phyloP scores from a whole-genome alignment of 2,888 invertebrate genomes.

The Timandra comae region DNA sequence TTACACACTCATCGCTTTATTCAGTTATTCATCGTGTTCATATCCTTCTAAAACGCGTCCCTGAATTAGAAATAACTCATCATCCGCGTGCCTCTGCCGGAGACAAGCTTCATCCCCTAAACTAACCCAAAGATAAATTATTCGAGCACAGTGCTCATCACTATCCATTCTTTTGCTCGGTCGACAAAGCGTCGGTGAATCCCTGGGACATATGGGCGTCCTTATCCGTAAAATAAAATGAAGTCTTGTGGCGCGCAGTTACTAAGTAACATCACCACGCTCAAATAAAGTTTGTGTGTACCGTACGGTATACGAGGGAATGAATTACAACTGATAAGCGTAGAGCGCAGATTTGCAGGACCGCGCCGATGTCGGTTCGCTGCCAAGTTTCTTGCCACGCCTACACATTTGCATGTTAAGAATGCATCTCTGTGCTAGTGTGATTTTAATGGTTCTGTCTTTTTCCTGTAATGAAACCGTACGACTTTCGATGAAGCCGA shows the following conservation, averaged over 20 bases:
- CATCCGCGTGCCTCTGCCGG: slow-evolving; percentile 45
- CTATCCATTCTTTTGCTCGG: slow-evolving; percentile 58
- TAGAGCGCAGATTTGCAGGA: slow-evolving; percentile 63
- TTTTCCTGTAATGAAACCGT: slow-evolving; percentile 23
- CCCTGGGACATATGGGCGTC: slow-evolving; percentile 56
- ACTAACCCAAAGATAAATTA: slow-evolving; percentile 68
- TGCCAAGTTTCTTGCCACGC: slow-evolving; percentile 68
- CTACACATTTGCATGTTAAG: slow-evolving; percentile 63
- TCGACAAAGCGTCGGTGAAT: slow-evolving; percentile 61
- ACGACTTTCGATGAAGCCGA: slow-evolving; percentile 9
- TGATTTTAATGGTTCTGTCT: slow-evolving; percentile 31
- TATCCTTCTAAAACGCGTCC: slow-evolving; percentile 51
- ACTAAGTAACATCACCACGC: slow-evolving; percentile 47
- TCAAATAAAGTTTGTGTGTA: slow-evolving; percentile 32
- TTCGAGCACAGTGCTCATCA: slow-evolving; percentile 67
- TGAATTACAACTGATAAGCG: slow-evolving; percentile 72
- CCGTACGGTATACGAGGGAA: slow-evolving; percentile 40
- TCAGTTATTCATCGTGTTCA: slow-evolving; percentile 58
- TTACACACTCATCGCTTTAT: slow-evolving; percentile 50
- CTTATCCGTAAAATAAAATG: slow-evolving; percentile 64
- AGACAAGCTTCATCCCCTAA: slow-evolving; percentile 56
- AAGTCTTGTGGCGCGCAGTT: slow-evolving; percentile 45
- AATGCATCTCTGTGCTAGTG: slow-evolving; percentile 36
- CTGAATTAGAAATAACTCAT: slow-evolving; percentile 63
- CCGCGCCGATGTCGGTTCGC: slow-evolving; percentile 44